These are phyloP conservation scores for Ips nitidus DNA, from an alignment of 1,140 invertebrate genomes.

Conservation along the genomic window DNA sequence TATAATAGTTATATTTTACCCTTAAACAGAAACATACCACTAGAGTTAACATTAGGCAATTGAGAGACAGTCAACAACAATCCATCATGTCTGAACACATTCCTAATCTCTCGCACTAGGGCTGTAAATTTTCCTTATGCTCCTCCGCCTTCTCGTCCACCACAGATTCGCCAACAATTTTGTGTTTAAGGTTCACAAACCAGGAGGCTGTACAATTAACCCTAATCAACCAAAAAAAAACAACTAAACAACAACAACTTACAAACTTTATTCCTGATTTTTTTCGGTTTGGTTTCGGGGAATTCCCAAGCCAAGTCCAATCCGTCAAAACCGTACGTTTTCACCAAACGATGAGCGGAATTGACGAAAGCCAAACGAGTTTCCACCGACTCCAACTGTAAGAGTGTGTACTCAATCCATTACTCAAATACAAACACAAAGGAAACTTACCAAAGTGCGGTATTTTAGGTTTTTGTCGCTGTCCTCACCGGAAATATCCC, in stretches of 20 bases:
- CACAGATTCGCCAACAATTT: constrained; percentile 68
- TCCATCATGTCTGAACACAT: constrained; percentile 64
- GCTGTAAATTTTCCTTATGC: constrained; percentile 74
- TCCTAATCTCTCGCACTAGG: constrained; percentile 72
- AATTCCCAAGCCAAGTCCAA: constrained; percentile 86
- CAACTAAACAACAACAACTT: constrained; percentile 38
- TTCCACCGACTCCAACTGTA: constrained; percentile 69
- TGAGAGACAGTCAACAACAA: constrained; percentile 68
- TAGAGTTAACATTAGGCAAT: constrained; percentile 76
- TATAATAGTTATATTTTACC: background rate
- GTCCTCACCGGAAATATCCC: constrained; percentile 52
- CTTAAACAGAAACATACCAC: constrained; percentile 56
- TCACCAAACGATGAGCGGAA: constrained; percentile 67
- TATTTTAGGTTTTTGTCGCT: constrained; percentile 67
- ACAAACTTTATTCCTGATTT: constrained; percentile 67
- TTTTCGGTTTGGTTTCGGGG: constrained; percentile 74
- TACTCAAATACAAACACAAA: background rate
- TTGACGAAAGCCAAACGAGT: constrained; percentile 73
- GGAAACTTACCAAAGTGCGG: constrained; percentile 56
- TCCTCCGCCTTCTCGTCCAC: constrained; percentile 75
- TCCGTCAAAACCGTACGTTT: constrained; percentile 83
- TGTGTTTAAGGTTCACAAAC: constrained; percentile 75
- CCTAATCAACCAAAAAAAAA: background rate
- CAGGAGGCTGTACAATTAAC: constrained; percentile 55
- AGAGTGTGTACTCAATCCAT: constrained; percentile 21